phyloP scores from a whole-genome alignment of 1,140 invertebrate genomes.

The Drosophila elegans region DNA sequence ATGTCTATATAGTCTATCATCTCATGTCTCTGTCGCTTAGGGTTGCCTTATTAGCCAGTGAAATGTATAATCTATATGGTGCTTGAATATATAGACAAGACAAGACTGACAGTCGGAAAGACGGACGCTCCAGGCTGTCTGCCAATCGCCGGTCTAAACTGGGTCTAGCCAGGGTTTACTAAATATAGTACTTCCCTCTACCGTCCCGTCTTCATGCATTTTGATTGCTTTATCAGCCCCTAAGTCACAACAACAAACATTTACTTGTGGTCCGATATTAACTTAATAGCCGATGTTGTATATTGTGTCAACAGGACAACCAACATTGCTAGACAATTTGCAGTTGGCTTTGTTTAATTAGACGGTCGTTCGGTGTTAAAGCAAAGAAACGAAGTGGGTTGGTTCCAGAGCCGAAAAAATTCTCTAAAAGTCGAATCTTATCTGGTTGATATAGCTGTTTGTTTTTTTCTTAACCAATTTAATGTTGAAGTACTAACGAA shows the following conservation, averaged over 20 bases:
- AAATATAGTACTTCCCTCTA: constrained; percentile 4
- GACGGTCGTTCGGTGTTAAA: constrained; percentile 14
- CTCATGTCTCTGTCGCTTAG: constrained; percentile 12
- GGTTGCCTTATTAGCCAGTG: constrained; percentile 29
- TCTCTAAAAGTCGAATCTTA: not conserved
- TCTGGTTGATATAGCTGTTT: constrained; percentile 1
- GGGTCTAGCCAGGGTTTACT: constrained; percentile 41
- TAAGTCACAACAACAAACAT: constrained; percentile 39
- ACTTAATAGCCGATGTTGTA: constrained; percentile 27
- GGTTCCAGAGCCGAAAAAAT: not conserved
- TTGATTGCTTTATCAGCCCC: constrained; percentile 26
- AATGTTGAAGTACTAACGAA: not conserved
- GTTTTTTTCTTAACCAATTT: constrained; percentile 9
- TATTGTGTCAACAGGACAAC: constrained; percentile 26
- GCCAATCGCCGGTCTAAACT: constrained; percentile 59
- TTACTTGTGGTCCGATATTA: constrained; percentile 34
- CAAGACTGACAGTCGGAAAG: constrained; percentile 2
- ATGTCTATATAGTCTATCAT: constrained; percentile 43
- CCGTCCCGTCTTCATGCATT: not conserved
- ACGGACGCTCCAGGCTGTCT: constrained; percentile 52
- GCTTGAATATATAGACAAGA: constrained; percentile 34
- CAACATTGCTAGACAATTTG: constrained; percentile 34
- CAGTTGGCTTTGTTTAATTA: constrained; percentile 44
- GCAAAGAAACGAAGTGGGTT: constrained; percentile 20
- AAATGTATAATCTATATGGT: constrained; percentile 36